Conservation (phyloP, 2,888 invertebrate genomes). For the Coenonympha glycerion region DNA sequence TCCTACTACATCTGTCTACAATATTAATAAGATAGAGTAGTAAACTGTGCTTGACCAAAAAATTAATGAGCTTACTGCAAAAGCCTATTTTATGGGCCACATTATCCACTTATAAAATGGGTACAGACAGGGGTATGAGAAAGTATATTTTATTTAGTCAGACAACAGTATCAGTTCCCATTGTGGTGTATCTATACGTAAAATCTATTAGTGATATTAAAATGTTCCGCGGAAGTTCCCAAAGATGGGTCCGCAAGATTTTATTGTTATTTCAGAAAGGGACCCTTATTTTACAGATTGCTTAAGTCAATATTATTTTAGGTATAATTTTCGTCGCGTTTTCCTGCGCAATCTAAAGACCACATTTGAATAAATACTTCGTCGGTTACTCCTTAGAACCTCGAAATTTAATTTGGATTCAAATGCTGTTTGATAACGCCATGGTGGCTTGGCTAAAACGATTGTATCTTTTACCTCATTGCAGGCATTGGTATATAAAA, state of each 20-base stretch:
- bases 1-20: background rate
- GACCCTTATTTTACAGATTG: constrained; percentile 36
- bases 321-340: constrained; percentile 31
- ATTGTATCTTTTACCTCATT: background rate
- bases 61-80: background rate
- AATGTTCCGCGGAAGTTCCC: constrained; percentile 45
- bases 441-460: background rate
- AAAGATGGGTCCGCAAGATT: constrained; percentile 42
- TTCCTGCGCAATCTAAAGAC: constrained; percentile 23
- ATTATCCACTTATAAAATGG: constrained; percentile 8
- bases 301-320: constrained; percentile 38
- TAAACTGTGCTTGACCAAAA: background rate
- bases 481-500: background rate
- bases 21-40: background rate
- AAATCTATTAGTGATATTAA: constrained; percentile 70
- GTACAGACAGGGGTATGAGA: constrained; percentile 13
- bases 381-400: constrained; percentile 22
- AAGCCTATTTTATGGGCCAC: background rate
- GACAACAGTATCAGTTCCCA: constrained; percentile 50
- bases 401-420: constrained; percentile 19
- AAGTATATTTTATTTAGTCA: constrained; percentile 62
- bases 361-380: constrained; percentile 28
- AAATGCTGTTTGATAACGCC: constrained; percentile 12
- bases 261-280: constrained; percentile 38
- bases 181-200: constrained; percentile 62